Evolutionary conservation across 2,888 invertebrate genomes (phyloP).

Genomic region (Seladonia tumulorum): DNA sequence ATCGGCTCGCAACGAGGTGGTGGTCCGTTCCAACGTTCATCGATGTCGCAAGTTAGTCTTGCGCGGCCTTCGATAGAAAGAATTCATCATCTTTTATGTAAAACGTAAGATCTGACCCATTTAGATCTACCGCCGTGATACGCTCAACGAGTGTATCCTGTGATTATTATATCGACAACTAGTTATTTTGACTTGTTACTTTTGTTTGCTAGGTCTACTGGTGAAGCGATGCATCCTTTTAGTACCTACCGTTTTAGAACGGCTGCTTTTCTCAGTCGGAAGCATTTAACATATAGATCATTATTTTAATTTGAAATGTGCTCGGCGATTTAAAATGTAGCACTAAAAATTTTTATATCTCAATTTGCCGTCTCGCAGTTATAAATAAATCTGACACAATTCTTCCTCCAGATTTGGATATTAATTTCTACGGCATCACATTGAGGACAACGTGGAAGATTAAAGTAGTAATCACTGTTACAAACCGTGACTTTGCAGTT

Average conservation of each 20-base stretch:
- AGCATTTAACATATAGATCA: slow-evolving; percentile 1
- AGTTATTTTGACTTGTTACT: background rate
- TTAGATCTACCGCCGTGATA: background rate
- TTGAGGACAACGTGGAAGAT: background rate
- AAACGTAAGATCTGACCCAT: background rate
- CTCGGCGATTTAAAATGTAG: background rate
- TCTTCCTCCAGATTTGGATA: background rate
- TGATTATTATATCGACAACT: background rate
- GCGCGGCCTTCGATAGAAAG: slow-evolving; percentile 86
- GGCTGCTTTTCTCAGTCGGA: background rate
- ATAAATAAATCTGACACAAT: background rate
- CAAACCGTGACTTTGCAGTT: background rate
- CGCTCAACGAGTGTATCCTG: background rate
- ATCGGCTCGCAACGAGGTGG: slow-evolving; percentile 92
- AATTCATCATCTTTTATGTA: background rate
- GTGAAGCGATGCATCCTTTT: background rate
- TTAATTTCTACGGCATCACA: background rate
- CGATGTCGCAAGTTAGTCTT: slow-evolving; percentile 94
- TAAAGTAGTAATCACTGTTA: background rate
- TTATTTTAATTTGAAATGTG: background rate
- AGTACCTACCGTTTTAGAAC: background rate
- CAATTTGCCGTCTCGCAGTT: no score
- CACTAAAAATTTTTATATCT: no score
- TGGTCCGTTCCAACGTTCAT: slow-evolving; percentile 97
- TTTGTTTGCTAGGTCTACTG: background rate